Evolutionary conservation across 2,797 vertebrate genomes (phyloP).

Genomic region (Eutrigla gurnardus): DNA sequence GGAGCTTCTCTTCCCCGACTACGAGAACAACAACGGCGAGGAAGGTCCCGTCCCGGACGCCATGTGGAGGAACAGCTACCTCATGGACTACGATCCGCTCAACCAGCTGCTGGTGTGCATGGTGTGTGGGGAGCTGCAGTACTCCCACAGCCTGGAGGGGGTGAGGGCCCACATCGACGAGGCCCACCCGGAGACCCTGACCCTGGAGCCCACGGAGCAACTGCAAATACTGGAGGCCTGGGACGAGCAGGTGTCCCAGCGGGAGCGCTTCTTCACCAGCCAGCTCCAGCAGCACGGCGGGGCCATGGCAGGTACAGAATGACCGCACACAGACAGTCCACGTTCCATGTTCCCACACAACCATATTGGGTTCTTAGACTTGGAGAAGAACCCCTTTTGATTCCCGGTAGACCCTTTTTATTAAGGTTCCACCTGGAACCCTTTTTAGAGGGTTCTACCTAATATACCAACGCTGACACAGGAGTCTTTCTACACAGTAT

Average conservation of each 20-base stretch:
- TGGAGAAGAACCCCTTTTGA: no score
- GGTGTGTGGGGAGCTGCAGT: slow-evolving; percentile 90
- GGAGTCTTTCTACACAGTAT: no score
- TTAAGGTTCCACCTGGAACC: no score
- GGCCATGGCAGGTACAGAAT: slow-evolving; percentile 62
- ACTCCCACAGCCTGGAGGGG: slow-evolving; percentile 87
- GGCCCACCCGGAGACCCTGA: slow-evolving; percentile 87
- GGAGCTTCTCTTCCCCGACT: slow-evolving; percentile 56
- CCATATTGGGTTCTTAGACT: no score
- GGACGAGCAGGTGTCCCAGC: slow-evolving; percentile 86
- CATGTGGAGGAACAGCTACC: slow-evolving; percentile 85
- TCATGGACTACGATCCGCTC: slow-evolving; percentile 92
- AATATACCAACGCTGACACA: no score
- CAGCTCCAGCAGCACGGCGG: slow-evolving; percentile 82
- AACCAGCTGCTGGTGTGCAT: slow-evolving; percentile 93
- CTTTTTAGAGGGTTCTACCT: no score
- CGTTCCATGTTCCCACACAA: no score
- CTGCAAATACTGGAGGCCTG: slow-evolving; percentile 87
- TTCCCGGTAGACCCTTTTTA: no score
- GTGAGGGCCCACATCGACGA: slow-evolving; percentile 89
- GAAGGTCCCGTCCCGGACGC: slow-evolving; percentile 65
- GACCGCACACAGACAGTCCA: background rate
- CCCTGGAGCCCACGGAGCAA: slow-evolving; percentile 82
- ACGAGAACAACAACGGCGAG: slow-evolving; percentile 42
- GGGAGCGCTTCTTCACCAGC: slow-evolving; percentile 86